Evolutionary conservation across 2,888 invertebrate genomes (phyloP), one percentile per base, ranked within the genome.

Genomic region (Patella caerulea): DNA sequence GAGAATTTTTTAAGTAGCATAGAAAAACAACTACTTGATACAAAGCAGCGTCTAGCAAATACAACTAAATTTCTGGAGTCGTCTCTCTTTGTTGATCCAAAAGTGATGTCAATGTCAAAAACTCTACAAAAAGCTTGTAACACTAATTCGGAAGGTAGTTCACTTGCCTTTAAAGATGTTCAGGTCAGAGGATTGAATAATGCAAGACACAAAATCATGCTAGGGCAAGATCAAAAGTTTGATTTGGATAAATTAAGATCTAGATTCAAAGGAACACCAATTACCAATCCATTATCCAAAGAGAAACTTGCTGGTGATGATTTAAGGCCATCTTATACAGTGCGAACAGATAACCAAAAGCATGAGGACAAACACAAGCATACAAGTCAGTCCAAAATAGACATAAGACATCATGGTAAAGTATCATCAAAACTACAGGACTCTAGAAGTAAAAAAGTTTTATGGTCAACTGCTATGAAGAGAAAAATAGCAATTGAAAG

Each of bases 61-160:
- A n/a, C 45, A 15, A n/a, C 19, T 45, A n/a, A 34, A 12, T 45
- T 45, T 45, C 45, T 45, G 45, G 45, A 45, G 45, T 19, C 56
- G 4, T 74, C 74, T 17, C 56, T 76, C 34, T 59, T 72, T 54
- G 76, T 76, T 34, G 76, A 76, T 45, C 76, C 76, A 72, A 76
- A 76, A 52, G 71, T 76, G 24, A 76, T 76, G 76, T 59, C 71
- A 17, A 55, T 76, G 53, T 76, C 76, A 29, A 70, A 53, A 72
- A 71, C 76, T 12, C 59, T 76, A 7, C 76, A 76, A 56, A 72
- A 71, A 45, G 76, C 76, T 54, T 76, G 56, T 52, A 72, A 73
- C 24, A 73, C 52, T 9, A 24, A 72, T 59, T 72, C 71, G 17
- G 56, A 76, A 52, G 71, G 56, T 24, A 70, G 71, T 56, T 59